phyloP scores from a whole-genome alignment of 2,113 vertebrate genomes.

The Otocyon megalotis region DNA sequence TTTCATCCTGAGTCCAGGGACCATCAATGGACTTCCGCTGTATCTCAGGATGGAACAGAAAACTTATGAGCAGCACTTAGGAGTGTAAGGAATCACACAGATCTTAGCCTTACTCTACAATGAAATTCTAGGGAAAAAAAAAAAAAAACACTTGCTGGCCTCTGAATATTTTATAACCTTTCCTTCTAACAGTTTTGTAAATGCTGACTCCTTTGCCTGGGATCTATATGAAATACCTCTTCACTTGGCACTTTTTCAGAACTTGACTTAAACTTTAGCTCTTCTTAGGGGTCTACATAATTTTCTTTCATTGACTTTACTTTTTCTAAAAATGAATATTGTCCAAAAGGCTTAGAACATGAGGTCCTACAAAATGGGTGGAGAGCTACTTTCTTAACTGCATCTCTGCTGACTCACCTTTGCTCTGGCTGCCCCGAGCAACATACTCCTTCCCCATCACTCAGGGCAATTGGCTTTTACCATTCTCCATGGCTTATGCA shows the following conservation, averaged over 20 bases:
- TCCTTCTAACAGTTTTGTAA: neutral
- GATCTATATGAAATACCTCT: neutral
- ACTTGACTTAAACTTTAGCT: neutral
- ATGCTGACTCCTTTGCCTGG: neutral
- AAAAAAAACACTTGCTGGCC: neutral
- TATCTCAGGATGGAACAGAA: neutral
- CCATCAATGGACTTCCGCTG: too few relatives aligned
- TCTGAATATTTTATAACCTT: neutral
- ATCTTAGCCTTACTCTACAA: neutral
- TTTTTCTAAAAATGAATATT: neutral
- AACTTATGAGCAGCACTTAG: neutral
- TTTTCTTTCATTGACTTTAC: neutral
- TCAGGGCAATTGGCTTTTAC: neutral
- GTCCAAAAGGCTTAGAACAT: neutral
- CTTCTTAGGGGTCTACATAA: neutral
- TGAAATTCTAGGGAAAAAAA: neutral
- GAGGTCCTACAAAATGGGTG: neutral
- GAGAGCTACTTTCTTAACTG: neutral
- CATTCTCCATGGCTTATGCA: accelerated
- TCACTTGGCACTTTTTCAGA: neutral
- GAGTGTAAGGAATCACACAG: neutral
- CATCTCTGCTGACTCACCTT: accelerated
- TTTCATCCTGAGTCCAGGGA: neutral
- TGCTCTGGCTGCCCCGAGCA: too few relatives aligned
- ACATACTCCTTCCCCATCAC: accelerated